These are phyloP conservation scores for Drosophila tani DNA, from an alignment of 1,140 invertebrate genomes.

Conservation along the genomic window DNA sequence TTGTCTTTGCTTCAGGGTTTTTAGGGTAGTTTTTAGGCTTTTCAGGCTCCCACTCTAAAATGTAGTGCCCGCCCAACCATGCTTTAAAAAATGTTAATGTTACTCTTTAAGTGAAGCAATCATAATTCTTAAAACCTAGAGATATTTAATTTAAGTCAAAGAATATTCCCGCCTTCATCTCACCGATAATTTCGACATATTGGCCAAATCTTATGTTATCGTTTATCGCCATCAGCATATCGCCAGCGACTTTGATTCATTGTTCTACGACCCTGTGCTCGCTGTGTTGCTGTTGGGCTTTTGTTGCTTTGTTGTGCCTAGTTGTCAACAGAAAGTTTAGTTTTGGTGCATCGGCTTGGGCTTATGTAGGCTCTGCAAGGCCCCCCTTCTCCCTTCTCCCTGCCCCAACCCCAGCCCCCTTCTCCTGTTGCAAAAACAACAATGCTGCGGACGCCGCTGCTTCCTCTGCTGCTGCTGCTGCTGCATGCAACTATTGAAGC, in stretches of 20 bases:
- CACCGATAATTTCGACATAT: neutral
- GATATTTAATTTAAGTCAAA: too few relatives aligned
- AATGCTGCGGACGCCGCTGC: constrained; percentile 42
- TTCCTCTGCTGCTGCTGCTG: constrained; percentile 24
- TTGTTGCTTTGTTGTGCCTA: constrained; percentile 64
- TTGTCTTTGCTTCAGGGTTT: too few relatives aligned
- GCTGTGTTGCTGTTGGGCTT: constrained; percentile 31
- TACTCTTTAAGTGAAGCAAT: neutral
- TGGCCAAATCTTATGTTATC: constrained; percentile 4
- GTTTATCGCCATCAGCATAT: constrained; percentile 45
- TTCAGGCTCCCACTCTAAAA: too few relatives aligned
- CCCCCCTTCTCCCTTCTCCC: neutral
- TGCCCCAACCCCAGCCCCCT: too few relatives aligned
- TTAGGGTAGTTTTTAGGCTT: too few relatives aligned
- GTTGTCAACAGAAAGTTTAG: constrained; percentile 71
- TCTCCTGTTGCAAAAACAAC: constrained; percentile 23
- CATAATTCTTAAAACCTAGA: too few relatives aligned
- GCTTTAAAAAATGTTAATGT: too few relatives aligned
- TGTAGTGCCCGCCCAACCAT: too few relatives aligned
- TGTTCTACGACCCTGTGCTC: constrained; percentile 18
- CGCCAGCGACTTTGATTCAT: constrained; percentile 45
- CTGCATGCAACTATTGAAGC: constrained; percentile 80
- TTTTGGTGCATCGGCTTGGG: constrained; percentile 67
- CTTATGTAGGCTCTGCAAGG: constrained; percentile 50
- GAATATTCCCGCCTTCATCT: too few relatives aligned